Percentiles rank a stretch among this genome's conserved stretches.
Evolutionary conservation across 2,113 vertebrate species (phyloP).

Genomic region (Oryzias celebensis): DNA sequence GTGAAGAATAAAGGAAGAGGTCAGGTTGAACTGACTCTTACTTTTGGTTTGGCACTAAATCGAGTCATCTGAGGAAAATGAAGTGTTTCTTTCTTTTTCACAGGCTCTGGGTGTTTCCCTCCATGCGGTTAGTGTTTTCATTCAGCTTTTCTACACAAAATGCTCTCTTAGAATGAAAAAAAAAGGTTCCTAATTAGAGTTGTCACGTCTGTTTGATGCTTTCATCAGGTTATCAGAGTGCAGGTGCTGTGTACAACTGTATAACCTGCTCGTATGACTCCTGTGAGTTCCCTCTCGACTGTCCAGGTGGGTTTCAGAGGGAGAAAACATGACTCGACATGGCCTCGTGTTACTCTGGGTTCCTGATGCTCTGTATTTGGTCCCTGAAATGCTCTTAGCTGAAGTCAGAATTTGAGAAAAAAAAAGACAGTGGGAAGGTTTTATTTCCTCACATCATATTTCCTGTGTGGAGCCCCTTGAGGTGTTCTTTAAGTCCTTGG

Average conservation of each 20-base stretch:
- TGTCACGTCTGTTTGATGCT: background rate
- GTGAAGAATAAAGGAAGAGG: constrained; percentile 19
- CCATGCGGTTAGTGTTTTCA: constrained; percentile 71
- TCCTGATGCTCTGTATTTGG: constrained; percentile 52
- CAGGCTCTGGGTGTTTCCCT: constrained; percentile 72
- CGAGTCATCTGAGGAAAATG: background rate
- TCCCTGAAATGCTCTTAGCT: constrained; percentile 66
- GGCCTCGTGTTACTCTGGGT: constrained; percentile 61
- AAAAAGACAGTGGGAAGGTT: constrained; percentile 55
- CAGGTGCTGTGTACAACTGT: constrained; percentile 67
- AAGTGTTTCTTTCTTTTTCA: constrained; percentile 28
- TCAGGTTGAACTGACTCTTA: constrained; percentile 21
- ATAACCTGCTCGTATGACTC: constrained; percentile 69
- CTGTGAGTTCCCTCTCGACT: constrained; percentile 75
- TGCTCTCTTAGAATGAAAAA: background rate
- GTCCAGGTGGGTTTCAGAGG: constrained; percentile 65
- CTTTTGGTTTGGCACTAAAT: background rate
- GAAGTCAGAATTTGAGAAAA: constrained; percentile 57
- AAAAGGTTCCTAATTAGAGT: background rate
- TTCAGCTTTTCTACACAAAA: background rate
- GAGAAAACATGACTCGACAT: constrained; percentile 43
- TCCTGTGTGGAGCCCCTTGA: constrained; percentile 60
- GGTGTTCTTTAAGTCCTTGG: constrained; percentile 70
- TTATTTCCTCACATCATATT: constrained; percentile 70
- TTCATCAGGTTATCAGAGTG: constrained; percentile 71